Evolutionary conservation across 2,797 vertebrate species (phyloP).

Genomic region (Hephaestus fuliginosus): DNA sequence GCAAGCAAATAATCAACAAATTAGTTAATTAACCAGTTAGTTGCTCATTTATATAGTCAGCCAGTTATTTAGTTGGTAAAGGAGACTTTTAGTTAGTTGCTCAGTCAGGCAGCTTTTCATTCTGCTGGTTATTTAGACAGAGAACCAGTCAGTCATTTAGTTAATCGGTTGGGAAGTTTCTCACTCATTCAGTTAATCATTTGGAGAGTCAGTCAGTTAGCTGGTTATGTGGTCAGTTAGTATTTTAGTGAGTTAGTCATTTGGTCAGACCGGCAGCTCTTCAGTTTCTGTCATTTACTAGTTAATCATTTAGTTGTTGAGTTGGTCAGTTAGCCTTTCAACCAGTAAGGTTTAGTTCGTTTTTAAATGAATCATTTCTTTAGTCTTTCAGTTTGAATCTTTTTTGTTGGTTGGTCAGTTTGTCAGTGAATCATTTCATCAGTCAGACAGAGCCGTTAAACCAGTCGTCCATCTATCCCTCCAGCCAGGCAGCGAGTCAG

Average conservation of each 20-base stretch:
- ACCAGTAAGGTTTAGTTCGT: not conserved
- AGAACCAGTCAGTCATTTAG: too few relatives aligned
- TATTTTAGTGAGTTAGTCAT: too few relatives aligned
- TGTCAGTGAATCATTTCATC: not conserved
- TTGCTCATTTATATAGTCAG: not conserved
- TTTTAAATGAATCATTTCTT: not conserved
- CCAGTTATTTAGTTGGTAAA: not conserved
- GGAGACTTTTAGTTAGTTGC: not conserved
- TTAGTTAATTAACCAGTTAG: not conserved
- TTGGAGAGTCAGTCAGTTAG: not conserved
- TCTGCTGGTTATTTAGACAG: not conserved
- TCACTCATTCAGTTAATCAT: too few relatives aligned
- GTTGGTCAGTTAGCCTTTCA: not conserved
- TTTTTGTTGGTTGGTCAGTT: not conserved
- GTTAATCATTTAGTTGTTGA: not conserved
- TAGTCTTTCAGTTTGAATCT: not conserved
- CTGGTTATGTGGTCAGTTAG: too few relatives aligned
- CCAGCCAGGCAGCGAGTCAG: slow-evolving; percentile 69
- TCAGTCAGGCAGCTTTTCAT: not conserved
- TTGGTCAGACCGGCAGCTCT: not conserved
- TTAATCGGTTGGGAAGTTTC: too few relatives aligned
- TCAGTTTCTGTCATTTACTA: not conserved
- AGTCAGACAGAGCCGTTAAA: slow-evolving; percentile 6
- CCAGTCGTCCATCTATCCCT: slow-evolving; percentile 45
- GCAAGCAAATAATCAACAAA: not conserved